These are phyloP conservation scores for Hylaeus anthracinus DNA, from an alignment of 1,140 invertebrate species.

Conservation along the genomic window DNA sequence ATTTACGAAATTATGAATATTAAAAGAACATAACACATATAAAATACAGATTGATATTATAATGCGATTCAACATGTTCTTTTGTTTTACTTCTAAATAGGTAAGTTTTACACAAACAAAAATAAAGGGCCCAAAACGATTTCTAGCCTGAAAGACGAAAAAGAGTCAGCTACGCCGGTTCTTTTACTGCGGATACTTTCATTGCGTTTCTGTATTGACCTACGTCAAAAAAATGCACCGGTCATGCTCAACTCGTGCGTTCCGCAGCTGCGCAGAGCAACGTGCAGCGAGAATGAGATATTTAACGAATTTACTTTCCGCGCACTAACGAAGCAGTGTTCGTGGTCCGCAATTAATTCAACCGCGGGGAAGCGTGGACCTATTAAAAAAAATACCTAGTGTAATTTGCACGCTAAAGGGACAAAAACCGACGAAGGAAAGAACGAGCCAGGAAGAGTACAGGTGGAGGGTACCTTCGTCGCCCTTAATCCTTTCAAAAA, in stretches of 20 bases:
- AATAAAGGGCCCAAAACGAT: no score
- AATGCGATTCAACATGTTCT: no score
- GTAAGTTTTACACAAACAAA: no score
- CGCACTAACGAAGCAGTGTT: conserved; percentile 57
- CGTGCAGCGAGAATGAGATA: conserved; percentile 52
- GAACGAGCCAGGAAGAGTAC: background rate
- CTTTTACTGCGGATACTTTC: background rate
- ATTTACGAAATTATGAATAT: no score
- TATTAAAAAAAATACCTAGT: conserved; percentile 55
- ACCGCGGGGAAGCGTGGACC: conserved; percentile 42
- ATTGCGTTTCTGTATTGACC: no score
- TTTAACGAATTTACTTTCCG: conserved; percentile 63
- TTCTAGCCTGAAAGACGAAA: no score
- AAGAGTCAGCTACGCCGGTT: background rate
- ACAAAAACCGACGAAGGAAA: conserved; percentile 46
- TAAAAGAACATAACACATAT: no score
- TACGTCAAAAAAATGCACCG: background rate
- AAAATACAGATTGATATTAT: no score
- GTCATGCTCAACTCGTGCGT: background rate
- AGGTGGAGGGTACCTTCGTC: background rate
- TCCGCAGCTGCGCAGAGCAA: background rate
- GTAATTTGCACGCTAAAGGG: conserved; percentile 59
- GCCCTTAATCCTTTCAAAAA: conserved; percentile 2
- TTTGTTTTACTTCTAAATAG: no score
- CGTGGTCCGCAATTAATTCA: conserved; percentile 61